Conservation (phyloP, 2,888 invertebrate genomes). For the Drosophila peninsularis region DNA sequence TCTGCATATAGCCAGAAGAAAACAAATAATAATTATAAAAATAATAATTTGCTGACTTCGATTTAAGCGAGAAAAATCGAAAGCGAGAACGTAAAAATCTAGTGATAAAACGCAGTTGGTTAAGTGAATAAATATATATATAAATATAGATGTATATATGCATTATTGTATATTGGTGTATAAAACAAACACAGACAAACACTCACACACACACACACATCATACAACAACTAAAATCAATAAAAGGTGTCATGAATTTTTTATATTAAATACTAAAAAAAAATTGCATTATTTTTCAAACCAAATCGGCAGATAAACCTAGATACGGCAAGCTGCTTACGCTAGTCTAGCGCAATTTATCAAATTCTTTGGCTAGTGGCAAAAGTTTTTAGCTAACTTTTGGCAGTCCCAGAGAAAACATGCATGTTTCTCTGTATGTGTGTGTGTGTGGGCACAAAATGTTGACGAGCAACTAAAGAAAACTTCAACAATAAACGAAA, state of each 20-base stretch:
- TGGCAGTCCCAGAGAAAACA: slow-evolving; percentile 9
- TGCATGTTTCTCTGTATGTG: too few relatives aligned
- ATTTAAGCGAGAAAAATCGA: slow-evolving; percentile 20
- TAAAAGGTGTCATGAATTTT: slow-evolving; percentile 80
- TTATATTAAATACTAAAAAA: slow-evolving; percentile 68
- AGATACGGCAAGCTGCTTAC: slow-evolving; percentile 17
- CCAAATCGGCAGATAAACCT: slow-evolving; percentile 42
- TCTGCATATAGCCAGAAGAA: slow-evolving; percentile 19
- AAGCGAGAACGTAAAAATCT: slow-evolving; percentile 80
- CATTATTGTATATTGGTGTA: slow-evolving; percentile 59
- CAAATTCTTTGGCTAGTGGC: slow-evolving; percentile 49
- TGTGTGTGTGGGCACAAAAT: slow-evolving; percentile 37
- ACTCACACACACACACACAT: slow-evolving; percentile 33
- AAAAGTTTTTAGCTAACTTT: slow-evolving; percentile 52
- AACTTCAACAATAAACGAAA: slow-evolving; percentile 82
- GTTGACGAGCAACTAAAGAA: slow-evolving; percentile 72
- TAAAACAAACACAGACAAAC: slow-evolving; percentile 21
- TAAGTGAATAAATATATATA: slow-evolving; percentile 60
- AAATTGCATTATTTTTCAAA: slow-evolving; percentile 18
- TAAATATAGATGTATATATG: slow-evolving; percentile 33
- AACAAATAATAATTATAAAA: slow-evolving; percentile 12
- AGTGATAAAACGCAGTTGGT: slow-evolving; percentile 72
- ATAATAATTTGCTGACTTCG: slow-evolving; percentile 62
- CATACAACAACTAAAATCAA: slow-evolving; percentile 72
- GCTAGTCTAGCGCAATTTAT: slow-evolving; percentile 69